Evolutionary conservation across 2,888 invertebrate species (phyloP), one percentile per base, ranked within the genome.

Genomic region (Beris chalybata): DNA sequence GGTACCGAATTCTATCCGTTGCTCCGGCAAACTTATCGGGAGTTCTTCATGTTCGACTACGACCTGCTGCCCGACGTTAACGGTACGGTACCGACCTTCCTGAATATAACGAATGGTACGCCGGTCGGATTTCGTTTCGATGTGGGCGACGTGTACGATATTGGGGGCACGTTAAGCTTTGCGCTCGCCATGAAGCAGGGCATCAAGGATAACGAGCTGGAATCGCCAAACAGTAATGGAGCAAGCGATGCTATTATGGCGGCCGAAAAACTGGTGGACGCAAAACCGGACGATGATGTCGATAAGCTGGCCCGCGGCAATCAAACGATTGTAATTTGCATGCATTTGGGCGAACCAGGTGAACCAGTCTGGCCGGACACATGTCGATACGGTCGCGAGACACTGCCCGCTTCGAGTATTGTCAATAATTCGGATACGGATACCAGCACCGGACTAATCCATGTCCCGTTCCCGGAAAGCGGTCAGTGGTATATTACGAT

Each of bases 401-500:
- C 82, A 11, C 81, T 81, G 56, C 82, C 83, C 0, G 86, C 90
- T 0, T 82, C 88, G 32, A 83, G 88, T 63, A 83, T 88, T 15
- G 77, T 89, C 11, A 90, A 89, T 73, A 86, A 84, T 70, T 87
- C 88, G 0, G 85, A 85, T 68, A 84, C 85, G 0, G 84, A 85
- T 44, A 86, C 88, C 52, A 85, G 88, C 58, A 83, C 85, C 63
- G 84, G 85, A 6, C 84, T 86, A 59, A 78, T 87, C 13, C 84
- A 87, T 69, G 85, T 91, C 32, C 95, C 95, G 0, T 95, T 87
- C 75, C 95, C 95, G 0, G 92, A 93, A 73, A 86, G 89, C 38
- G 95, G 95, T 0, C 81, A 82, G 45, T 95, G 94, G 93, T 92
- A 90, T 80, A 77, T 93, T 15, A 88, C 89, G 1, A 80, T 93